A percentile compares a stretch with the other conserved stretches of the same genome.
Evolutionary conservation across 2,888 invertebrate genomes (phyloP).

Genomic region (Cinara cedri): DNA sequence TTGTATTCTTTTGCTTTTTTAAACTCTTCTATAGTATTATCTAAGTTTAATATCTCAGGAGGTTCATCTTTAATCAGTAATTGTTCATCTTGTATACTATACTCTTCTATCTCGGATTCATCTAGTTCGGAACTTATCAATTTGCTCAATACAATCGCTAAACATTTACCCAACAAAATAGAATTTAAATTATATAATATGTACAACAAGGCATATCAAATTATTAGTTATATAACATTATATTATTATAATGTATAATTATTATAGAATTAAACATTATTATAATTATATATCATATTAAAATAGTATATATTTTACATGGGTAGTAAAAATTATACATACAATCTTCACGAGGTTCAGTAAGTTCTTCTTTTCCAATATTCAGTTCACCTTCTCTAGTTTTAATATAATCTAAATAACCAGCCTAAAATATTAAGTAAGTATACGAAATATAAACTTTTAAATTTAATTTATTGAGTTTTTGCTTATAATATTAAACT

Average conservation of each 20-base stretch:
- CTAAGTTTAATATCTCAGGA: conserved; percentile 16
- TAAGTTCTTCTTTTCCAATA: neutral
- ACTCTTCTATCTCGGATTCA: neutral
- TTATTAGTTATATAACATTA: neutral
- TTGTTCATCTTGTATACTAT: neutral
- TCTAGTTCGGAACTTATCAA: neutral
- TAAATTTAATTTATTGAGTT: neutral
- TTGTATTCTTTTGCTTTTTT: conserved; percentile 22
- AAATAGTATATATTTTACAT: no score
- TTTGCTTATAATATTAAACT: neutral
- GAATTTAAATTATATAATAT: neutral
- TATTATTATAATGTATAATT: no score
- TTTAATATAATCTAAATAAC: conserved; percentile 11
- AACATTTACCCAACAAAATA: neutral
- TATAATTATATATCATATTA: no score
- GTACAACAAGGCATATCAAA: neutral
- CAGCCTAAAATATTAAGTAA: conserved; percentile 1
- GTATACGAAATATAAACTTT: neutral
- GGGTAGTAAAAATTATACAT: neutral
- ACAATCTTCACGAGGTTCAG: neutral
- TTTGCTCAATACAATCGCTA: neutral
- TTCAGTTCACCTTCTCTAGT: neutral
- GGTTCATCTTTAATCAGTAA: neutral
- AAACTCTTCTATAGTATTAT: conserved; percentile 22
- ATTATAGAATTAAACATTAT: no score